Base-by-base conservation (phyloP, 2,797 vertebrate genomes). In the Chelmon rostratus region DNA sequence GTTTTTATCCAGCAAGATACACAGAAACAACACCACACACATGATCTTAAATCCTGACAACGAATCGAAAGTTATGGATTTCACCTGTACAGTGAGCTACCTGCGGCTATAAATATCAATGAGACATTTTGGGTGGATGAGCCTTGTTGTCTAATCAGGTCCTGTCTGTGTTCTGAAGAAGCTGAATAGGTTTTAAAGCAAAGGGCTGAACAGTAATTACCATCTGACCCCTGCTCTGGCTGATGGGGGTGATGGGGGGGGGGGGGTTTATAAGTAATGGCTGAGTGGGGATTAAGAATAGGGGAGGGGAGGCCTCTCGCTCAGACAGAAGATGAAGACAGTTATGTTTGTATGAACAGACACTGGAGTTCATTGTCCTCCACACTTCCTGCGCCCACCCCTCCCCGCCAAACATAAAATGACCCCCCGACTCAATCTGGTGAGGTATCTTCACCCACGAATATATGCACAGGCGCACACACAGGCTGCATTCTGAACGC, bases 341-440 rank as follows among this genome's bases (percentile, higher is more conserved):
- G 83, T 93, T 78, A 87, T 91, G 84, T 90, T 90, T 92, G 86
- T 84, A 90, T 90, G 89, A 87, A 87, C 82, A 91, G 85, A 94
- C 93, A 94, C 90, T 92, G 87, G 88, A 91, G 83, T 89, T 92
- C 91, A 94, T 94, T 94, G 93, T 94, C 88, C 90, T 84, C 84
- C 59, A 78, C 16, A 80, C 83, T 93, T 94, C 92, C 93, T 92
- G 87, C 23, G 5, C 52, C 15, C 76, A 68, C 68, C 68, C 64
- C n/a, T 53, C 64, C 70, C 68, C 64, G 4, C 84, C 74, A 83
- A 85, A 88, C 86, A 89, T 86, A 76, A 92, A 92, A 92, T 88
- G 74, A 89, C 87, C 89, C 88, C 88, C 76, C 84, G 54, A 65
- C 78, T 83, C 83, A 89, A 78, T 93, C 88, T 88, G 84, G 74